phyloP scores from a whole-genome alignment of 2,888 invertebrate genomes.

The Mesorhabditis belari region DNA sequence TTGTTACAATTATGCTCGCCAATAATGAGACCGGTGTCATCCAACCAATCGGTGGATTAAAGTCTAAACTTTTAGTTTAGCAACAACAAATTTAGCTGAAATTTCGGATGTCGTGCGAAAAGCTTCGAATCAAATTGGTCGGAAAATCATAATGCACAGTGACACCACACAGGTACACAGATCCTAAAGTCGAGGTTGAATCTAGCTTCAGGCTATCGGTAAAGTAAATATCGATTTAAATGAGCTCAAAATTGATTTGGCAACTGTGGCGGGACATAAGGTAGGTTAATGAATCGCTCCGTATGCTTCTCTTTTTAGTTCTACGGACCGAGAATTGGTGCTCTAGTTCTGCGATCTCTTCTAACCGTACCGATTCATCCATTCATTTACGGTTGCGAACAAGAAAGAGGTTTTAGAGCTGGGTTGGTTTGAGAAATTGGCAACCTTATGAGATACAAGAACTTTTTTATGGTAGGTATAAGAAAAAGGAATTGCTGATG shows the following conservation, averaged over 20 bases:
- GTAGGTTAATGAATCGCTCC: constrained; percentile 48
- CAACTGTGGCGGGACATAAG: constrained; percentile 64
- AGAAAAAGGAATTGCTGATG: too few relatives aligned
- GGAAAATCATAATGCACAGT: not conserved
- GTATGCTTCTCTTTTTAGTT: constrained; percentile 53
- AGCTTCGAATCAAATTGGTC: not conserved
- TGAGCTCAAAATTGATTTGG: constrained; percentile 58
- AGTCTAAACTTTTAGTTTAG: too few relatives aligned
- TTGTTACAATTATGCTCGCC: constrained; percentile 62
- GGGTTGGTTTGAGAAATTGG: constrained; percentile 54
- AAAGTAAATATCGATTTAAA: constrained; percentile 59
- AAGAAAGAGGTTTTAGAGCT: constrained; percentile 59
- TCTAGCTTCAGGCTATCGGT: constrained; percentile 63
- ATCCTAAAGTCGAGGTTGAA: constrained; percentile 55
- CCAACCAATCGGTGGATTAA: constrained; percentile 52
- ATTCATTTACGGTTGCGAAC: constrained; percentile 61
- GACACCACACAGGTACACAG: constrained; percentile 2
- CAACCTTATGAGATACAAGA: not conserved
- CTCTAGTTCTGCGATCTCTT: constrained; percentile 53
- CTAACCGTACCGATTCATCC: constrained; percentile 46
- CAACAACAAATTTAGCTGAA: too few relatives aligned
- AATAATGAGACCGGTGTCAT: constrained; percentile 65
- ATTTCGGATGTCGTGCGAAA: not conserved
- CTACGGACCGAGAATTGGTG: constrained; percentile 63
- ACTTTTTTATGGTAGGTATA: too few relatives aligned